Conservation (phyloP, 2,888 invertebrate species). For the Lordiphosa fenestrarum region DNA sequence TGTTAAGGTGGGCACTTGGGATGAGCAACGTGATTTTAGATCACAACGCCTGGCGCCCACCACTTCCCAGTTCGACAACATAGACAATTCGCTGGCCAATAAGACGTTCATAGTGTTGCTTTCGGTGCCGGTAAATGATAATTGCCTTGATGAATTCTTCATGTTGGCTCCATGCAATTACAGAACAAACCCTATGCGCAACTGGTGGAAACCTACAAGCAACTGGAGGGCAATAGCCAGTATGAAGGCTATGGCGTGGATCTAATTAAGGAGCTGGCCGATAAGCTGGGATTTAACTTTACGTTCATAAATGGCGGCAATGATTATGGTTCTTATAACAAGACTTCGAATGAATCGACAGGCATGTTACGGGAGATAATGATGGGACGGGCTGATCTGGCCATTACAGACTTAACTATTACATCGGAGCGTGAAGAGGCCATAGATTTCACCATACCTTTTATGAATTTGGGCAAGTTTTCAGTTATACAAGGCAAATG, state of each 20-base stretch:
- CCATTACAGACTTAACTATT: conserved; percentile 93
- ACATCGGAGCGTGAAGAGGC: conserved; percentile 92
- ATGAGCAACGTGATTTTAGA: conserved; percentile 83
- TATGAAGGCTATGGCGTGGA: conserved; percentile 95
- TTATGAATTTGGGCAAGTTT: conserved; percentile 90
- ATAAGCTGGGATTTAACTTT: conserved; percentile 90
- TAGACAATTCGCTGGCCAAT: conserved; percentile 85
- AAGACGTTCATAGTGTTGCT: conserved; percentile 86
- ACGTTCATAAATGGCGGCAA: conserved; percentile 89
- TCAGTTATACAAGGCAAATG: background rate
- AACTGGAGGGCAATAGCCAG: conserved; percentile 88
- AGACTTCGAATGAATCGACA: conserved; percentile 86
- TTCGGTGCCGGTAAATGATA: conserved; percentile 83
- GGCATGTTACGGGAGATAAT: conserved; percentile 93
- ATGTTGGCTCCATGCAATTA: conserved; percentile 1
- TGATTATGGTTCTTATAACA: conserved; percentile 87
- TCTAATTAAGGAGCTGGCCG: conserved; percentile 88
- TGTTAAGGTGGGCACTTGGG: conserved; percentile 87
- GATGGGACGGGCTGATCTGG: conserved; percentile 91
- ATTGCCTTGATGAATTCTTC: background rate
- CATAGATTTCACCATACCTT: conserved; percentile 97
- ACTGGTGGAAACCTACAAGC: conserved; percentile 85
- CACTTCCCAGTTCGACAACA: conserved; percentile 80
- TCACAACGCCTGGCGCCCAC: conserved; percentile 81
- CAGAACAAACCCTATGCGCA: conserved; percentile 90